phyloP scores from a whole-genome alignment of 35 echinoderm and acorn worm genomes.

The Antedon bifida region DNA sequence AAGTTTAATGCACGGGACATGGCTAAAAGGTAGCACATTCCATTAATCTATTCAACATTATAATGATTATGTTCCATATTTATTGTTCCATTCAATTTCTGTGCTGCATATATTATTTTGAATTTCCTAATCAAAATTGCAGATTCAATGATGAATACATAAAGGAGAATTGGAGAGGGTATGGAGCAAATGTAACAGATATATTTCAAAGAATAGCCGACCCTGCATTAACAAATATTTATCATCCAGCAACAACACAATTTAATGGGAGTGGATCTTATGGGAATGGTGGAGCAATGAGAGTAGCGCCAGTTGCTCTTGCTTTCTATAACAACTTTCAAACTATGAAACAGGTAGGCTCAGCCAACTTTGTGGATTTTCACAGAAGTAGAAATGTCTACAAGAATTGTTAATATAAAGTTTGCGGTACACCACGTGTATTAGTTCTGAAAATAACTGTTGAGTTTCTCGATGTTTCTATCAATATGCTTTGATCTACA shows the following conservation, averaged over 20 bases:
- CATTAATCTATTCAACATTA: not conserved
- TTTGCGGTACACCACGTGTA: too few species aligned
- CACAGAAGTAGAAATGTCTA: too few species aligned
- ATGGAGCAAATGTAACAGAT: slow-evolving; percentile 52
- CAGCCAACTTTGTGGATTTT: not conserved
- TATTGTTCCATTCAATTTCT: too few species aligned
- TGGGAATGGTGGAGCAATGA: slow-evolving; percentile 96
- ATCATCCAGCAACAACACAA: slow-evolving; percentile 44
- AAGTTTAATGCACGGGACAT: slow-evolving; percentile 45
- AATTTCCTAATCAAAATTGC: too few species aligned
- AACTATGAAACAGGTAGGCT: slow-evolving; percentile 54
- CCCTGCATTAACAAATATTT: slow-evolving; percentile 33
- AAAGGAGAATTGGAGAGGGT: slow-evolving; percentile 40
- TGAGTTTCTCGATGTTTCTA: too few species aligned
- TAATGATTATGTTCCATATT: too few species aligned
- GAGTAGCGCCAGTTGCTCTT: slow-evolving; percentile 61
- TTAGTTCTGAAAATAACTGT: too few species aligned
- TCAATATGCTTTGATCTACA: too few species aligned
- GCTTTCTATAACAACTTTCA: slow-evolving; percentile 37
- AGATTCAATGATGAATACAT: slow-evolving; percentile 61
- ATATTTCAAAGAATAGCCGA: slow-evolving; percentile 38
- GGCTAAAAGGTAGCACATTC: slow-evolving; percentile 58
- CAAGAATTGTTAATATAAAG: too few species aligned
- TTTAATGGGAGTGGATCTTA: slow-evolving; percentile 86
- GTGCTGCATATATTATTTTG: too few species aligned